A percentile compares a stretch with the other conserved stretches of the same genome.
These are phyloP conservation scores for Trogon melanurus DNA, from an alignment of 2,113 vertebrate genomes.

Conservation along the genomic window DNA sequence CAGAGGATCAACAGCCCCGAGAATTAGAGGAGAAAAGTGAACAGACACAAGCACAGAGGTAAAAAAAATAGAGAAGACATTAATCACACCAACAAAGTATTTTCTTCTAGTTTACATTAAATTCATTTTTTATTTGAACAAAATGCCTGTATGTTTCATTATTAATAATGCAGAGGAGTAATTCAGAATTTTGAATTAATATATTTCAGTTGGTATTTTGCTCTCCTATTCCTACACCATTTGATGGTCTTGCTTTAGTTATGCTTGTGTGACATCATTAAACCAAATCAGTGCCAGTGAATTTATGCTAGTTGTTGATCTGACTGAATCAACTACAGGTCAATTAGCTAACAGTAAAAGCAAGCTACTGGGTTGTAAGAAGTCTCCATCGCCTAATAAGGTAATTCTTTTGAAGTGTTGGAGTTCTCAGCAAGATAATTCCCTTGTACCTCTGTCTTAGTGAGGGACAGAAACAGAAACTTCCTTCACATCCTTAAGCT, in stretches of 20 bases:
- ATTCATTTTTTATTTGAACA: background rate
- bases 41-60: background rate
- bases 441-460: background rate
- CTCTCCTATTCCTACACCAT: background rate
- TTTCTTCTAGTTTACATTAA: background rate
- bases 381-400: background rate
- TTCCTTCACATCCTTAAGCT: background rate
- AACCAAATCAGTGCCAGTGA: background rate
- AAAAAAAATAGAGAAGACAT: background rate
- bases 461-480: background rate
- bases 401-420: background rate
- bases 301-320: background rate
- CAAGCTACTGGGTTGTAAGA: background rate
- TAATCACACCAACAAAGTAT: background rate
- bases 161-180: background rate
- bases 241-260: background rate
- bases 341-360: background rate
- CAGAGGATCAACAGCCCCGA: background rate
- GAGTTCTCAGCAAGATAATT: background rate
- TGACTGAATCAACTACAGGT: background rate
- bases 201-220: background rate
- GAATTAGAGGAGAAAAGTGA: background rate
- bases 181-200: background rate
- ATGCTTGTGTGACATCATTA: background rate
- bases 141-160: background rate